These are phyloP conservation scores for Hirtodrosophila duncani DNA, from an alignment of 2,888 invertebrate species.

Conservation along the genomic window DNA sequence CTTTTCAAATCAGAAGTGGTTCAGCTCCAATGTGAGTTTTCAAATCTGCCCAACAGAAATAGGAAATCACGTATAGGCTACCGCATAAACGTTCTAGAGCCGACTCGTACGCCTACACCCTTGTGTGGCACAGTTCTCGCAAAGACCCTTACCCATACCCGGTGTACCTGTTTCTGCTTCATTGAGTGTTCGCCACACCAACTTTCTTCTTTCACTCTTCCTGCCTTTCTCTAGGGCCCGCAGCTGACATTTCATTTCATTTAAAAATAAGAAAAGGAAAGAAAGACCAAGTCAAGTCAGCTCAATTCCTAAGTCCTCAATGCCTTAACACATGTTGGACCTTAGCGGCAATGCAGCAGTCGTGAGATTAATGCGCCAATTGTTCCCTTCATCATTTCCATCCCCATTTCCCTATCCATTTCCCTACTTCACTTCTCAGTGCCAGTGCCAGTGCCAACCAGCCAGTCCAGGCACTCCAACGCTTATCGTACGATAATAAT, in stretches of 20 bases:
- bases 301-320: background rate
- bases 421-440: slow-evolving; percentile 24
- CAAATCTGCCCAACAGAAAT: background rate
- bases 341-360: slow-evolving; percentile 15
- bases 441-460: background rate
- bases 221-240: slow-evolving; percentile 5
- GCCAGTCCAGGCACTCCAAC: slow-evolving; percentile 17
- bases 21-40: background rate
- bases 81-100: slow-evolving; percentile 39
- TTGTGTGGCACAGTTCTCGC: background rate
- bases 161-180: slow-evolving; percentile 62
- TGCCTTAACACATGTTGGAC: slow-evolving; percentile 49
- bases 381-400: slow-evolving; percentile 72
- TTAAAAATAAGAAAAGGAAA: slow-evolving; percentile 14
- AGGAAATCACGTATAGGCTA: background rate
- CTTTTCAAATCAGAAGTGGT: too few relatives aligned
- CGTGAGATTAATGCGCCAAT: slow-evolving; percentile 75
- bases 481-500: slow-evolving; percentile 63
- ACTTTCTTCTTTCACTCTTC: slow-evolving; percentile 18
- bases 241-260: slow-evolving; percentile 70
- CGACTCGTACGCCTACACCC: slow-evolving; percentile 12
- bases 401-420: slow-evolving; percentile 18
- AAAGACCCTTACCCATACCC: slow-evolving; percentile 24
- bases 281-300: slow-evolving; percentile 9
- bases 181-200: slow-evolving; percentile 50